Conservation (phyloP, 2,113 vertebrate species). For the Spea multiplicata region DNA sequence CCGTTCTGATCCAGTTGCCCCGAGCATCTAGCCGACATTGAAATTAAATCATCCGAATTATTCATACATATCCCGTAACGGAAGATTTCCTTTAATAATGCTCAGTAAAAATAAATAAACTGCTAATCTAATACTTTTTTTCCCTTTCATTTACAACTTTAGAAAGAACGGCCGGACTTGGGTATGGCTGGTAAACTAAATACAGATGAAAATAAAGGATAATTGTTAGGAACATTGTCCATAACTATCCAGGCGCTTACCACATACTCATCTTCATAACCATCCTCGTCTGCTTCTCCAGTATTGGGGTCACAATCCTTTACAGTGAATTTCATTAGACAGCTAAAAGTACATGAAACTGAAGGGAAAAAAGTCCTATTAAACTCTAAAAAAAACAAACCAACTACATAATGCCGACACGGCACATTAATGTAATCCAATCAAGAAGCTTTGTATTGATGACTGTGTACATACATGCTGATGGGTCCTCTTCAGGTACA, state of each 20-base stretch:
- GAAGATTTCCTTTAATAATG: too few species aligned
- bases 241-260: conserved; percentile 58
- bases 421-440: background rate
- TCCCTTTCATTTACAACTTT: too few species aligned
- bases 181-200: too few species aligned
- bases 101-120: too few species aligned
- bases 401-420: background rate
- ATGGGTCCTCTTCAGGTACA: conserved; percentile 72
- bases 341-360: conserved; percentile 79
- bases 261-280: conserved; percentile 80
- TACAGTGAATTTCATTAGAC: conserved; percentile 78
- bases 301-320: conserved; percentile 79
- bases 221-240: too few species aligned
- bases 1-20: background rate
- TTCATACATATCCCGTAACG: too few species aligned
- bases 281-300: conserved; percentile 68
- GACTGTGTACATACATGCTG: conserved; percentile 50
- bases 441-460: too few species aligned
- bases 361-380: background rate
- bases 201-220: too few species aligned
- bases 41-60: too few species aligned
- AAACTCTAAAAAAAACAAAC: background rate
- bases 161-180: too few species aligned
- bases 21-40: too few species aligned
- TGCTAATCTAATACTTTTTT: too few species aligned